These are phyloP conservation scores for Dendrolimus kikuchii DNA, from an alignment of 1,140 invertebrate species.

Conservation along the genomic window DNA sequence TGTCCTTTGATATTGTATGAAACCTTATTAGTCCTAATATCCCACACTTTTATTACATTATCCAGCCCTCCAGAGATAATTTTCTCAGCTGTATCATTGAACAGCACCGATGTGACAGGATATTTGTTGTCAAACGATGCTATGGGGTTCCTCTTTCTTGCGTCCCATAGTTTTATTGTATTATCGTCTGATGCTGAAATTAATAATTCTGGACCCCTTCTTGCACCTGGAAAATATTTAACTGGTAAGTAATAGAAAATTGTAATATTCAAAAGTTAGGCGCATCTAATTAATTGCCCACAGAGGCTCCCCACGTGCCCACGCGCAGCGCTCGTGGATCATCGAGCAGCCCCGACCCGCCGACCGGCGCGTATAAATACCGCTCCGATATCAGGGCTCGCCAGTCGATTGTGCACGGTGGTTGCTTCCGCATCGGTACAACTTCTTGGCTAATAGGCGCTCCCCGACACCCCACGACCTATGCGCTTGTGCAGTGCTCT, in stretches of 20 bases:
- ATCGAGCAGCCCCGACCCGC: too few species aligned
- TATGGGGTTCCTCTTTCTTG: slow-evolving; percentile 83
- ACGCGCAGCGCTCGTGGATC: too few species aligned
- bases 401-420: too few species aligned
- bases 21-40: slow-evolving; percentile 92
- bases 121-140: slow-evolving; percentile 88
- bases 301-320: too few species aligned
- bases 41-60: slow-evolving; percentile 99
- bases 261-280: slow-evolving; percentile 8
- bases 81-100: slow-evolving; percentile 97
- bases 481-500: too few species aligned
- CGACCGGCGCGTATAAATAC: too few species aligned
- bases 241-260: neutral
- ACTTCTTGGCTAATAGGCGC: too few species aligned
- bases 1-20: slow-evolving; percentile 90
- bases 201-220: slow-evolving; percentile 90
- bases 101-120: slow-evolving; percentile 92
- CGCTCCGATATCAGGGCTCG: too few species aligned
- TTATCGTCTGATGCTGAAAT: slow-evolving; percentile 97
- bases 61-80: slow-evolving; percentile 92
- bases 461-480: too few species aligned
- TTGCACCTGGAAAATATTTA: slow-evolving; percentile 72
- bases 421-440: too few species aligned
- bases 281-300: too few species aligned
- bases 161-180: slow-evolving; percentile 93